Evolutionary conservation across 2,113 vertebrate species (phyloP).

Genomic region (Mormyrus iriodes): DNA sequence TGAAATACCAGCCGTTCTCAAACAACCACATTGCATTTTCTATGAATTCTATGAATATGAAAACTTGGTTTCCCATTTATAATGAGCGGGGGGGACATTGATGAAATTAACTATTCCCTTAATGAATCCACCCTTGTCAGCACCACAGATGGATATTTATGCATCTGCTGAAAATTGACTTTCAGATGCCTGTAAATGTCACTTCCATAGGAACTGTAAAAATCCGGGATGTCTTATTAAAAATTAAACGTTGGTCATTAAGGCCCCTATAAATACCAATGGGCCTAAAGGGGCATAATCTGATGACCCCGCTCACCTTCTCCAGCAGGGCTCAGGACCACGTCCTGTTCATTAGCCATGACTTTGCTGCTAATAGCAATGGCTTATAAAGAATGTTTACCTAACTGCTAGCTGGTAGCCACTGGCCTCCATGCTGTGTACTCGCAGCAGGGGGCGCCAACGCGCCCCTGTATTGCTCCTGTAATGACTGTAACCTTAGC

Average conservation of each 20-base stretch:
- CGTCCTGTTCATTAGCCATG: neutral
- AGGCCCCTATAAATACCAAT: neutral
- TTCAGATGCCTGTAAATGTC: neutral
- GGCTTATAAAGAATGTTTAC: neutral
- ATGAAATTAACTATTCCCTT: neutral
- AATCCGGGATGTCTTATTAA: neutral
- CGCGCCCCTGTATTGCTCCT: neutral
- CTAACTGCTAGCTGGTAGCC: neutral
- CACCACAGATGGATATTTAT: neutral
- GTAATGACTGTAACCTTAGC: neutral
- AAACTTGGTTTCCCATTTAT: neutral
- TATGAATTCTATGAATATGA: no score
- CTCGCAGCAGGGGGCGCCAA: neutral
- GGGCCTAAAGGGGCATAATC: neutral
- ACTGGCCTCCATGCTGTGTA: neutral
- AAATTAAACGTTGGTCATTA: constrained; percentile 11
- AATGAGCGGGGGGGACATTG: neutral
- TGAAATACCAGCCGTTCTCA: neutral
- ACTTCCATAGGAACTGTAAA: neutral
- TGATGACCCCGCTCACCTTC: neutral
- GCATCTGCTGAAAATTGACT: neutral
- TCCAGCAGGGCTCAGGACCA: neutral
- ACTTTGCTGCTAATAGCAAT: neutral
- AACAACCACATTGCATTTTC: neutral
- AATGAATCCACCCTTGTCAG: neutral